Conservation (phyloP, 2,888 invertebrate genomes). For the Callinectes sapidus region DNA sequence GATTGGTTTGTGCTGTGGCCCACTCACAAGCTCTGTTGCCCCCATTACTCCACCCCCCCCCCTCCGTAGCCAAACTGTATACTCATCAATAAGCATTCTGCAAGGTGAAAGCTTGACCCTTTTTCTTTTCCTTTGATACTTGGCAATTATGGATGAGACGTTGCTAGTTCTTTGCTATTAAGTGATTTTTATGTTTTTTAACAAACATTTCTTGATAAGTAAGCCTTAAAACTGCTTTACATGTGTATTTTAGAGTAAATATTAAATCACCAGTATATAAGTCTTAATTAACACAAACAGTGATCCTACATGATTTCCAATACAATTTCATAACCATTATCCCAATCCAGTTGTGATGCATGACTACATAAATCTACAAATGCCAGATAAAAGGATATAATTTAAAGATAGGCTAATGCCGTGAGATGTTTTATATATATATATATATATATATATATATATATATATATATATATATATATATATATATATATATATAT, state of each 20-base stretch:
- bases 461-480: not conserved
- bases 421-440: too few species aligned
- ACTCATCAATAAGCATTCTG: not conserved
- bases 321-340: not conserved
- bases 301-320: not conserved
- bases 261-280: not conserved
- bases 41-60: not conserved
- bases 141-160: not conserved
- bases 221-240: too few species aligned
- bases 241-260: not conserved
- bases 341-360: not conserved
- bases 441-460: too few species aligned
- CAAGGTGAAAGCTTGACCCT: not conserved
- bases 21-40: not conserved
- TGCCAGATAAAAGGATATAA: not conserved
- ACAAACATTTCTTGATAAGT: not conserved
- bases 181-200: too few species aligned
- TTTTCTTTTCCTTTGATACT: not conserved
- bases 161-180: not conserved
- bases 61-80: not conserved
- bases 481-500: not conserved
- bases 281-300: not conserved
- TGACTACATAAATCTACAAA: not conserved
- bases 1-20: slow-evolving; percentile 1
- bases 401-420: not conserved